These are phyloP conservation scores for Muscidifurax raptorellus DNA, from an alignment of 1,140 invertebrate genomes.

Conservation along the genomic window DNA sequence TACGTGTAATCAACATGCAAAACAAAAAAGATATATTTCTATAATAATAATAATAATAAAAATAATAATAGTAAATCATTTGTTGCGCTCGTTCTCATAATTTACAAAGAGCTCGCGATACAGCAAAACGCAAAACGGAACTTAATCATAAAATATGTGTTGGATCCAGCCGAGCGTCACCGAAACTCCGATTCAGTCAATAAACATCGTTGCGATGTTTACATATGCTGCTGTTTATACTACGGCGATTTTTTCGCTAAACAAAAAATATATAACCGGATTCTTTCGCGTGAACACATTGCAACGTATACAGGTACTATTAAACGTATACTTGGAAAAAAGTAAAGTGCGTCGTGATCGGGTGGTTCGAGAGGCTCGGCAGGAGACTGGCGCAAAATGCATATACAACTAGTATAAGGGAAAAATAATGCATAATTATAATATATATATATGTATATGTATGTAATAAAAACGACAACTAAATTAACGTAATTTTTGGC, in stretches of 20 bases:
- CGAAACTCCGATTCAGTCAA: conserved; percentile 5
- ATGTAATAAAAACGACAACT: conserved; percentile 64
- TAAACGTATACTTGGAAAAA: neutral
- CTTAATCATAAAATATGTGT: conserved; percentile 35
- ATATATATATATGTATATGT: conserved; percentile 47
- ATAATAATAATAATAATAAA: conserved; percentile 56
- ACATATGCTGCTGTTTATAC: neutral
- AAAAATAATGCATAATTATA: conserved; percentile 4
- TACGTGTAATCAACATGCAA: conserved; percentile 73
- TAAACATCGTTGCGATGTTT: conserved; percentile 25
- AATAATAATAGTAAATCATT: conserved; percentile 57
- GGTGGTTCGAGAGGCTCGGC: conserved; percentile 16
- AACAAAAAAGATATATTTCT: conserved; percentile 67
- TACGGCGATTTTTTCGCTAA: neutral
- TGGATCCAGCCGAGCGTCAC: conserved; percentile 6
- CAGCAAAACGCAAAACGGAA: conserved; percentile 22
- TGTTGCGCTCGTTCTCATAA: conserved; percentile 37
- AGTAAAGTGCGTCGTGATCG: conserved; percentile 15
- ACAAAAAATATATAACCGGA: neutral
- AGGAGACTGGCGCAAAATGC: conserved; percentile 24
- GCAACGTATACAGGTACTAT: neutral
- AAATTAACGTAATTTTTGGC: conserved; percentile 76
- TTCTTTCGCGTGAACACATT: neutral
- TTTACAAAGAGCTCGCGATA: conserved; percentile 30
- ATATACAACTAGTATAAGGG: conserved; percentile 10